These are phyloP conservation scores for Bombus superbus DNA, from an alignment of 1,140 invertebrate genomes.

Conservation along the genomic window DNA sequence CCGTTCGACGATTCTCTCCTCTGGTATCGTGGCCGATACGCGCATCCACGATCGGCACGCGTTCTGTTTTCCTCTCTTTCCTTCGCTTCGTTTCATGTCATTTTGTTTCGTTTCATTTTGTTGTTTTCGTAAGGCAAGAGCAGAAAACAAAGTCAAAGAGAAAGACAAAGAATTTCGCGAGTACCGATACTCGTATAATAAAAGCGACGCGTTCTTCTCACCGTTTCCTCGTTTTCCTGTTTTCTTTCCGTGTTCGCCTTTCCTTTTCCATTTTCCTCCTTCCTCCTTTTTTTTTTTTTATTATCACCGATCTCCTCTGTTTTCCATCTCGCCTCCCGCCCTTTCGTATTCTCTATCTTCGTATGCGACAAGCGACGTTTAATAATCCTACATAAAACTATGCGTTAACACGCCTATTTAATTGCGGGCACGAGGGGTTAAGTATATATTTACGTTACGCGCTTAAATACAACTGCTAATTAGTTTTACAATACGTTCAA, in stretches of 20 bases:
- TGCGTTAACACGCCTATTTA: constrained; percentile 62
- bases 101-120: background rate
- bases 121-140: constrained; percentile 44
- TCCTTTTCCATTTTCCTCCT: background rate
- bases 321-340: background rate
- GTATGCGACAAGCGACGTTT: constrained; percentile 58
- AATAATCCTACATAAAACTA: constrained; percentile 64
- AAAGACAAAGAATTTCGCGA: constrained; percentile 31
- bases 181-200: background rate
- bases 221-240: background rate
- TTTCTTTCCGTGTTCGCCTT: background rate
- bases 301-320: background rate
- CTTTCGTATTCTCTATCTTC: constrained; percentile 31
- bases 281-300: background rate
- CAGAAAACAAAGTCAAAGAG: constrained; percentile 49
- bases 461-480: constrained; percentile 65
- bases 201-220: constrained; percentile 22
- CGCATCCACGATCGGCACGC: too few species aligned
- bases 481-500: constrained; percentile 63
- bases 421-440: constrained; percentile 60
- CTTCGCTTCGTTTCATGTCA: background rate
- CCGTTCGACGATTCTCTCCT: background rate
- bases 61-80: background rate
- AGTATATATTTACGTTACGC: constrained; percentile 56
- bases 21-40: background rate